phyloP scores from a whole-genome alignment of 2,888 invertebrate species.

The Drosophila aldrichi region DNA sequence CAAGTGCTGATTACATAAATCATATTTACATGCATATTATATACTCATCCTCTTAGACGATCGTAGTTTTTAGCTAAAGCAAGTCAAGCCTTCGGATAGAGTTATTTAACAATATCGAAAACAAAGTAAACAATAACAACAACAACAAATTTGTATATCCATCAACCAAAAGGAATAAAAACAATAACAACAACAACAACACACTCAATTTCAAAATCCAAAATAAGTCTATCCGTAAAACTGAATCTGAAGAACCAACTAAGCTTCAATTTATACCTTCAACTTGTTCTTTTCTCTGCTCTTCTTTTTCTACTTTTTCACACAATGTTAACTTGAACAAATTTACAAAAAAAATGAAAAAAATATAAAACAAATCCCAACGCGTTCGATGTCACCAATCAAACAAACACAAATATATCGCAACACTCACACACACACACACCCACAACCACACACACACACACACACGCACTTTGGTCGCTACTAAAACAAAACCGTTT shows the following conservation, averaged over 20 bases:
- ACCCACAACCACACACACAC: constrained; percentile 18
- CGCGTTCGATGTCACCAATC: constrained; percentile 27
- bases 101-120: constrained; percentile 45
- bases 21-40: constrained; percentile 55
- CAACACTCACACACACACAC: constrained; percentile 13
- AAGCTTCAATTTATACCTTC: constrained; percentile 63
- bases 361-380: constrained; percentile 6
- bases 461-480: constrained; percentile 40
- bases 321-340: constrained; percentile 42
- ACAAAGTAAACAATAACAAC: background rate
- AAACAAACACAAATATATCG: constrained; percentile 13
- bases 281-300: constrained; percentile 83
- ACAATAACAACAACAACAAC: background rate
- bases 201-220: constrained; percentile 6
- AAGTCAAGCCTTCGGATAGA: constrained; percentile 59
- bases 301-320: constrained; percentile 73
- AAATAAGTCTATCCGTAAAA: constrained; percentile 61
- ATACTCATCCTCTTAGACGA: constrained; percentile 70
- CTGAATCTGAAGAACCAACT: constrained; percentile 41
- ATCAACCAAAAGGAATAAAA: constrained; percentile 1
- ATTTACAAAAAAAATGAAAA: constrained; percentile 15
- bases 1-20: constrained; percentile 76
- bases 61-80: constrained; percentile 60
- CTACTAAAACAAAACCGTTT: constrained; percentile 43
- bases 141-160: constrained; percentile 13